These are phyloP conservation scores for Calidris pygmaea DNA, from an alignment of 2,113 vertebrate genomes.

Conservation along the genomic window DNA sequence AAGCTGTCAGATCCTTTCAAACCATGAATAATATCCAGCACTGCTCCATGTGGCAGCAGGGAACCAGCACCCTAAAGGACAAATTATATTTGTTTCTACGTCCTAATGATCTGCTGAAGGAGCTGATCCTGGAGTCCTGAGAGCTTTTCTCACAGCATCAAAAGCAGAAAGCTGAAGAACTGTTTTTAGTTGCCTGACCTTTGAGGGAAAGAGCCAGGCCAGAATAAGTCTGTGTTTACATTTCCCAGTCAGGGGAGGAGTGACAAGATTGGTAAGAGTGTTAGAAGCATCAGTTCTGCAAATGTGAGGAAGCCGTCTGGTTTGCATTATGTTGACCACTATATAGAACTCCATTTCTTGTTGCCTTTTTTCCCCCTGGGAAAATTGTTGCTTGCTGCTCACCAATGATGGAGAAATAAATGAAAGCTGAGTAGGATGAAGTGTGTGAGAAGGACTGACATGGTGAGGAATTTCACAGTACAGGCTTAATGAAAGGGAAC, in stretches of 20 bases:
- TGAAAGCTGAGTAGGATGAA: neutral
- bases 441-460: neutral
- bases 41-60: neutral
- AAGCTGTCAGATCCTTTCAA: neutral
- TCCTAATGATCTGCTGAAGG: neutral
- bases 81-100: neutral
- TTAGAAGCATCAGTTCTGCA: neutral
- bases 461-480: neutral
- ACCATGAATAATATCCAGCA: neutral
- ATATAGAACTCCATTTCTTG: neutral
- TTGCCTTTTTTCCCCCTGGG: neutral
- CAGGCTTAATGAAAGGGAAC: neutral
- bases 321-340: neutral
- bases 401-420: neutral
- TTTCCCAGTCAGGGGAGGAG: neutral
- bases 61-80: neutral
- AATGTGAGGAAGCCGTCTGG: neutral
- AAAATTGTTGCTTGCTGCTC: neutral
- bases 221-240: neutral
- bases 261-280: neutral
- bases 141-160: neutral
- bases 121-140: neutral
- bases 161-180: neutral
- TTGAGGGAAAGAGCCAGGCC: neutral
- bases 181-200: neutral